These are phyloP conservation scores for Drosophila parthenogenetica DNA, from an alignment of 2,888 invertebrate genomes.

Conservation along the genomic window DNA sequence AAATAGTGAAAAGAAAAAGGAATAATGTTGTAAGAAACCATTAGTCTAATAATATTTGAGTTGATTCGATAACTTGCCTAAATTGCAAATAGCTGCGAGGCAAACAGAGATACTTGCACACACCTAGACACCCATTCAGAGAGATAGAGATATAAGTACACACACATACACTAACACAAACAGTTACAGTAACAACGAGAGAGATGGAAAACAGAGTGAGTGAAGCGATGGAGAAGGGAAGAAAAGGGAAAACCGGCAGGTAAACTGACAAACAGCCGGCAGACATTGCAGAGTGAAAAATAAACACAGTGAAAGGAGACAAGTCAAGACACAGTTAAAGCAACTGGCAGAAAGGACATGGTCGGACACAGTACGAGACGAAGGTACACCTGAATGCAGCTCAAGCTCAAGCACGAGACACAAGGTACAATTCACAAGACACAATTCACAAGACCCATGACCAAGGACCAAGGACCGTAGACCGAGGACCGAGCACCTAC, in stretches of 20 bases:
- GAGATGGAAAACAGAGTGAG: not conserved
- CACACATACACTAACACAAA: conserved; percentile 24
- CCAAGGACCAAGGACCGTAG: conserved; percentile 20
- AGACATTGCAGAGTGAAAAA: conserved; percentile 59
- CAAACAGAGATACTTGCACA: not conserved
- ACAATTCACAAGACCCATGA: conserved; percentile 34
- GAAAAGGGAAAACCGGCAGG: conserved; percentile 29
- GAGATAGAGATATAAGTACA: conserved; percentile 2
- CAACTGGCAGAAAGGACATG: conserved; percentile 8
- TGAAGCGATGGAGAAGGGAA: not conserved
- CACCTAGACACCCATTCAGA: not conserved
- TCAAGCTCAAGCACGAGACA: conserved; percentile 40
- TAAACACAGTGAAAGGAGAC: conserved; percentile 63
- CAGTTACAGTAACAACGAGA: conserved; percentile 8
- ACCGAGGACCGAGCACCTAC: conserved; percentile 38
- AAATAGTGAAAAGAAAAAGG: not conserved
- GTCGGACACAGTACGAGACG: conserved; percentile 20
- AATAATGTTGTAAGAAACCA: conserved; percentile 35
- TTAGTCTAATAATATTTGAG: conserved; percentile 72
- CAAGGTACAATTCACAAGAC: conserved; percentile 32
- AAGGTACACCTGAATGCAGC: conserved; percentile 31
- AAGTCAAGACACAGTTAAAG: conserved; percentile 55
- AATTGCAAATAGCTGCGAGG: conserved; percentile 61
- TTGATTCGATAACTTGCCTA: conserved; percentile 64
- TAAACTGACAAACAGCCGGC: conserved; percentile 58